phyloP scores from a whole-genome alignment of 1,140 invertebrate species.

The Caenorhabditis latens region DNA sequence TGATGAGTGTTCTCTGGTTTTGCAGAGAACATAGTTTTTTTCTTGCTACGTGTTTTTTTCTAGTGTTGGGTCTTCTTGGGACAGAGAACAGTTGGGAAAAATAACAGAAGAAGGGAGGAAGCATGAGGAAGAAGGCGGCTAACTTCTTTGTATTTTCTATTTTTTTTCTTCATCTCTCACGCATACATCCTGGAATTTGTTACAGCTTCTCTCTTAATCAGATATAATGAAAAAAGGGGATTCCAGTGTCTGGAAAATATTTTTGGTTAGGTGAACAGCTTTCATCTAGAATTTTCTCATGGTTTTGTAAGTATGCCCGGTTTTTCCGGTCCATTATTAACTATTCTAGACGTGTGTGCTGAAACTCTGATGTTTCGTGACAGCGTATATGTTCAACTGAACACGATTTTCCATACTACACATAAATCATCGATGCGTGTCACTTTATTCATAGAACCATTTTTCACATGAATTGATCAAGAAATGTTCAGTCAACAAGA shows the following conservation, averaged over 20 bases:
- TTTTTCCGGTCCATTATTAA: no score
- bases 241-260: no score
- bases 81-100: constrained; percentile 24
- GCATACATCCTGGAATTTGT: background rate
- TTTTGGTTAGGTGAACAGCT: no score
- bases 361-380: constrained; percentile 3
- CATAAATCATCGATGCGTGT: background rate
- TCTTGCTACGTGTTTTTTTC: constrained; percentile 23
- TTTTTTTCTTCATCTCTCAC: background rate
- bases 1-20: constrained; percentile 41
- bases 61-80: constrained; percentile 11
- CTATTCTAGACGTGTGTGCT: background rate
- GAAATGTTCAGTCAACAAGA: background rate
- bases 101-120: background rate
- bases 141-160: background rate
- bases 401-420: background rate
- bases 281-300: no score
- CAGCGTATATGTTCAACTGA: background rate
- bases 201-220: no score
- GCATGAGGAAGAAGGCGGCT: background rate
- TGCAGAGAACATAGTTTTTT: constrained; percentile 15
- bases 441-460: background rate
- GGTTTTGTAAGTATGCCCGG: no score
- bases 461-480: background rate
- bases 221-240: no score